phyloP scores from a whole-genome alignment of 1,140 invertebrate species.

The Scaptodrosophila lebanonensis region DNA sequence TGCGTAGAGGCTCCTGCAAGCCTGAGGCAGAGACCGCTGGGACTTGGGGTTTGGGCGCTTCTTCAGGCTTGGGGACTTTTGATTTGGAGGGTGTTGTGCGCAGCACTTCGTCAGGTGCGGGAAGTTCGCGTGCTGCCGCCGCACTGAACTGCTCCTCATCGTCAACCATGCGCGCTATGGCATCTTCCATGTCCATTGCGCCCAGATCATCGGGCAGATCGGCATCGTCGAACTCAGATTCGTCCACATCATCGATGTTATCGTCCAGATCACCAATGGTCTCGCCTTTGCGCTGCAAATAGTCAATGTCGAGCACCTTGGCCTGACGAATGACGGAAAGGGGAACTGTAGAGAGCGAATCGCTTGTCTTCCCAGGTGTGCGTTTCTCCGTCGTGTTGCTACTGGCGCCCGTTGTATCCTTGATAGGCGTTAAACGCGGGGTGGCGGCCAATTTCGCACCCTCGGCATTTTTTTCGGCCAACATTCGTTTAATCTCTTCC shows the following conservation, averaged over 20 bases:
- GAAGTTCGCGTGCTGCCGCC: constrained; percentile 79
- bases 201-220: constrained; percentile 68
- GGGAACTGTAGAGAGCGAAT: constrained; percentile 72
- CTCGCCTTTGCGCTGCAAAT: constrained; percentile 75
- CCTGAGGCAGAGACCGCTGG: constrained; percentile 35
- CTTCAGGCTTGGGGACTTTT: constrained; percentile 18
- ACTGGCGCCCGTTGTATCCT: constrained; percentile 19
- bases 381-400: constrained; percentile 37
- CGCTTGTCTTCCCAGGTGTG: constrained; percentile 46
- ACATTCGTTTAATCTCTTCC: constrained; percentile 76
- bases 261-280: constrained; percentile 49
- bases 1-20: constrained; percentile 71
- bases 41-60: constrained; percentile 18
- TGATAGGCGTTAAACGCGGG: constrained; percentile 66
- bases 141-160: constrained; percentile 79
- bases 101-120: constrained; percentile 79
- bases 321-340: constrained; percentile 73
- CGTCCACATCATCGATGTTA: constrained; percentile 51
- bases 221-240: constrained; percentile 66
- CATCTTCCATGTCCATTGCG: constrained; percentile 79
- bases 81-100: constrained; percentile 76
- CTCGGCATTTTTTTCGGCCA: constrained; percentile 75
- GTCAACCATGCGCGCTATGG: constrained; percentile 81
- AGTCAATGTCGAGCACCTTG: constrained; percentile 76
- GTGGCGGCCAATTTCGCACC: constrained; percentile 72